Base-by-base conservation (phyloP, 2,888 invertebrate genomes). In the Parochlus steinenii region DNA sequence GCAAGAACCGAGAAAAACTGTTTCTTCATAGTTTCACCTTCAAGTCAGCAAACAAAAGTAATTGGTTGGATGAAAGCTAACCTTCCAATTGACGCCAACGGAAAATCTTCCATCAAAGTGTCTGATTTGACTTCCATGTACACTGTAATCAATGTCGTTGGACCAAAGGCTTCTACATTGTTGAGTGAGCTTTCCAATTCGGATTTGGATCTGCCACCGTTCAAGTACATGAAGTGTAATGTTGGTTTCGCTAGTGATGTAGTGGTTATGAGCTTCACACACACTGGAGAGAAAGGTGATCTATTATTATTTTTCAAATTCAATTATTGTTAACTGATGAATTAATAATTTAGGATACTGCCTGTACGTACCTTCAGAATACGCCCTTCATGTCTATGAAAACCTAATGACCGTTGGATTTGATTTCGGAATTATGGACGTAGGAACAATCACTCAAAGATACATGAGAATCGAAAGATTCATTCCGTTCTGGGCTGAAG, bases 1-100 rank as follows among this genome's bases (percentile, higher is more conserved):
- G 70, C 74, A 2, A 58, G 74, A 18, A 62, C 70, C 46, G 55
- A 61, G 3, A 62, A 68, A 40, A 72, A 71, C 47, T 57, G 72
- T 45, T 78, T 67, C 48, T 74, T 78, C 50, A 74, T 81, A 69
- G 74, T 82, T n/a, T 76, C 77, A 1, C 80, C 79, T 3, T 76
- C 79, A 3, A 71, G 72, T 39, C 80, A 80, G 49, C 78, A 81
- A 58, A 77, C 77, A 1, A 61, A 77, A 14, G 68, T 74, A 26
- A 68, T 66, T 45, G 69, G 73, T 43, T 79, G 79, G 79, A 67
- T 81, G 62, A 58, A 56, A 5, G 52, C 69, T 26, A 69, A 78
- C 53, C 57, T 74, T 40, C 73, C 73, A 5, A 44, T 49, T 17
- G 65, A 71, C 45, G 66, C 69, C 25, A 23, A 24, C n/a, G 11